phyloP scores from a whole-genome alignment of 2,888 invertebrate species.

The Dolichomitus sp. region DNA sequence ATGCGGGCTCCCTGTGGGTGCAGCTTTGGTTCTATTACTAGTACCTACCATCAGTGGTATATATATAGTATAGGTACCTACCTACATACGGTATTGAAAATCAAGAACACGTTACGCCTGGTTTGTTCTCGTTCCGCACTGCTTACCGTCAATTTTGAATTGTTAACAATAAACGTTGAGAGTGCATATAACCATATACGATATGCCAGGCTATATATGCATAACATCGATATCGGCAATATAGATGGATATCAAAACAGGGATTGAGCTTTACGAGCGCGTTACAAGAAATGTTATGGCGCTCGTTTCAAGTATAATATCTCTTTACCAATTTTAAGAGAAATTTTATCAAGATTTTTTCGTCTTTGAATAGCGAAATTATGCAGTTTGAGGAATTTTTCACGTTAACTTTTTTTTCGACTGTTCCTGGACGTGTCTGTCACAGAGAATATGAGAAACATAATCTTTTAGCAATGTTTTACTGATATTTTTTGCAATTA shows the following conservation, averaged over 20 bases:
- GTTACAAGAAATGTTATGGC: not conserved
- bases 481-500: no score
- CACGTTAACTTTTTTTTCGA: no score
- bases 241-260: constrained; percentile 1
- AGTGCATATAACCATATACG: not conserved
- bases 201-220: not conserved
- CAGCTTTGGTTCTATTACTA: constrained; percentile 2
- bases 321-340: not conserved
- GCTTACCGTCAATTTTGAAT: constrained; percentile 7
- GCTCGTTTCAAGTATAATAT: not conserved
- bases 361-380: not conserved
- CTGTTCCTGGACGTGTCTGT: no score
- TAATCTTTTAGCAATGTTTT: no score
- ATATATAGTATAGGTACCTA: not conserved
- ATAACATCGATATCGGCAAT: not conserved
- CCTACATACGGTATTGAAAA: not conserved
- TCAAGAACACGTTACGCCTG: constrained; percentile 2
- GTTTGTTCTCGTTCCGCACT: not conserved
- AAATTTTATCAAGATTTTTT: not conserved
- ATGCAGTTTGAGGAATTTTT: no score
- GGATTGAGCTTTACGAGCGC: not conserved
- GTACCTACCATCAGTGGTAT: not conserved
- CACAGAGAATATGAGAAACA: no score
- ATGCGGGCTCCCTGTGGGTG: constrained; percentile 30
- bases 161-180: not conserved